Evolutionary conservation across 2,888 invertebrate species (phyloP), one percentile per base, ranked within the genome.

Genomic region (Metalampra italica): DNA sequence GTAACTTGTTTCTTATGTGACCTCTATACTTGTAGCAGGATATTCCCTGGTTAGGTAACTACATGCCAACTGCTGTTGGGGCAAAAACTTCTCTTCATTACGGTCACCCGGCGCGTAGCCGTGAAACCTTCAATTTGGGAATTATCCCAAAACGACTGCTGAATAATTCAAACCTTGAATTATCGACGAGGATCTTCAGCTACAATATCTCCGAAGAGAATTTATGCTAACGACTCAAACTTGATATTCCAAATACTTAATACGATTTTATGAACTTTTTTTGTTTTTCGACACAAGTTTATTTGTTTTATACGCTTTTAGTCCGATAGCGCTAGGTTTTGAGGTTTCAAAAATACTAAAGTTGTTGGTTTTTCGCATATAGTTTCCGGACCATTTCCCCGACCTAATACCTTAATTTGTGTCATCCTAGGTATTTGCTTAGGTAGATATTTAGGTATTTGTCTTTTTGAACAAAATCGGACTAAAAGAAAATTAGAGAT

Each of bases 131-230:
- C 78, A 77, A 80, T 81, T 82, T 77, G 76, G 68, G 78, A 81
- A 80, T 80, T 78, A 81, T 76, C 75, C 73, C 70, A 70, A 79
- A 83, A 75, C 79, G 76, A 69, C 73, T 73, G 59, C 70, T 83
- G 82, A 82, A 83, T 83, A 70, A 83, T 83, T 83, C 79, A 82
- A 75, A 71, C 66, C 68, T 63, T 75, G 77, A 80, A 81, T 81
- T 80, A 81, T 82, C 79, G 77, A 75, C 69, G 71, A 74, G 66
- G 66, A 75, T 79, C 75, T 71, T 62, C 64, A 65, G 68, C 71
- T 68, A 71, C 73, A 71, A 74, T 80, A 74, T 78, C 75, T 71
- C 56, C 55, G 64, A 70, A 70, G 71, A 66, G 71, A 75, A 78
- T 78, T 77, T 75, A 76, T 75, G 78, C 64, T 71, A 79, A 80